phyloP scores from a whole-genome alignment of 2,888 invertebrate genomes.

The Patella ulyssiponensis region DNA sequence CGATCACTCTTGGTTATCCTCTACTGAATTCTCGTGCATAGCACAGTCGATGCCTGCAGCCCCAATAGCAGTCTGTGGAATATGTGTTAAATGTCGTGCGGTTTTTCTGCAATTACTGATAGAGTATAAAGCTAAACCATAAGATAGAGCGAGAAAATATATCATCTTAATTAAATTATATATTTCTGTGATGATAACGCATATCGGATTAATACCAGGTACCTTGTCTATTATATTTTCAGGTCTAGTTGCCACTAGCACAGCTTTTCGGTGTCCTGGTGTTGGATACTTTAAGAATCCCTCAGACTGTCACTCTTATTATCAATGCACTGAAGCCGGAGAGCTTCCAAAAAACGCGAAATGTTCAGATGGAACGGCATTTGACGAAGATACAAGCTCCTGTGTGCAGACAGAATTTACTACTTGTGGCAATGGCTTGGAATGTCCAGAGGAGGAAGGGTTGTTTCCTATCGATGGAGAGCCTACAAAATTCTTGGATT shows the following conservation, averaged over 20 bases:
- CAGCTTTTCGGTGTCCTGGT: background rate
- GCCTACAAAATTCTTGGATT: background rate
- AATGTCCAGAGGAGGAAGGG: background rate
- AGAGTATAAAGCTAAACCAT: too few relatives aligned
- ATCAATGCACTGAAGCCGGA: background rate
- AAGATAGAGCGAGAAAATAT: too few relatives aligned
- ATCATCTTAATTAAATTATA: too few relatives aligned
- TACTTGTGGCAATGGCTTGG: background rate
- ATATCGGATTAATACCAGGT: too few relatives aligned
- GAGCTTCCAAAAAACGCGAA: background rate
- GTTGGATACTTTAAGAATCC: background rate
- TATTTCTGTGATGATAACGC: too few relatives aligned
- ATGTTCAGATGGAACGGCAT: background rate
- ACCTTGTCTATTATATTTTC: background rate
- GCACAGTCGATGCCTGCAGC: too few relatives aligned
- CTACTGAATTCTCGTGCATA: too few relatives aligned
- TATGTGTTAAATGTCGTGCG: too few relatives aligned
- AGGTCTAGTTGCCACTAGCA: background rate
- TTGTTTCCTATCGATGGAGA: background rate
- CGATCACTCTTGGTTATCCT: too few relatives aligned
- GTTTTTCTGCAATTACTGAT: too few relatives aligned
- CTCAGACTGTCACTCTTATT: background rate
- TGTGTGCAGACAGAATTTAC: background rate
- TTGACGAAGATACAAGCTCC: background rate
- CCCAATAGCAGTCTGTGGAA: too few relatives aligned